Evolutionary conservation across 2,888 invertebrate species (phyloP).

Genomic region (Troglohyphantes excavatus): DNA sequence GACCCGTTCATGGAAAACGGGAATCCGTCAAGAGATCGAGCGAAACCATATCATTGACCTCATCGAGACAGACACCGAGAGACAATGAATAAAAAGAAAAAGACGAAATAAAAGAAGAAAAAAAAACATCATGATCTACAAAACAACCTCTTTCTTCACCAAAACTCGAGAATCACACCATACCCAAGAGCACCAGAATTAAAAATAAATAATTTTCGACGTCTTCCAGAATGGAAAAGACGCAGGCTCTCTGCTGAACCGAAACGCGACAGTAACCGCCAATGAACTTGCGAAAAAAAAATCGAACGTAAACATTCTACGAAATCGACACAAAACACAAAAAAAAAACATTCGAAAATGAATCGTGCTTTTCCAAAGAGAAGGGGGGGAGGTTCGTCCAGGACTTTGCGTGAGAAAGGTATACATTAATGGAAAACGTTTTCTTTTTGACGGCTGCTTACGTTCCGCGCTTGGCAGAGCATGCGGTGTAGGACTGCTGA

Average conservation of each 20-base stretch:
- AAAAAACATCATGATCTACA: not conserved
- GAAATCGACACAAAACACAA: not conserved
- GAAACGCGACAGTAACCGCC: slow-evolving; percentile 9
- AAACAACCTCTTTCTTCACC: not conserved
- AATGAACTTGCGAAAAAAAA: not conserved
- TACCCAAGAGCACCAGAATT: not conserved
- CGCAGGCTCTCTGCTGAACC: not conserved
- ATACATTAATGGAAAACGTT: slow-evolving; percentile 58
- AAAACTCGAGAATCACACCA: not conserved
- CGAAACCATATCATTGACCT: not conserved
- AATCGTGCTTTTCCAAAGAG: not conserved
- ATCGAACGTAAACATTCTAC: not conserved
- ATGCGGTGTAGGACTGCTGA: slow-evolving; percentile 19
- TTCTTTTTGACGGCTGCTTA: slow-evolving; percentile 24
- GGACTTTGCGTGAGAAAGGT: slow-evolving; percentile 53
- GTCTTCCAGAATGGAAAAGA: not conserved
- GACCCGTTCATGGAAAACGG: not conserved
- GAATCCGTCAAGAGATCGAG: not conserved
- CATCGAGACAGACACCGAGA: too few relatives aligned
- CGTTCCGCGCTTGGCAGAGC: slow-evolving; percentile 47
- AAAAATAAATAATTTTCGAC: not conserved
- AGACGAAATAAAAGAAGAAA: not conserved
- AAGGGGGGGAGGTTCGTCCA: not conserved
- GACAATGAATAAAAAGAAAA: not conserved
- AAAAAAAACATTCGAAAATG: not conserved